Percentiles rank a stretch among this genome's conserved stretches.
Conservation (phyloP, 2,888 invertebrate species). For the Danaus chrysippus region DNA sequence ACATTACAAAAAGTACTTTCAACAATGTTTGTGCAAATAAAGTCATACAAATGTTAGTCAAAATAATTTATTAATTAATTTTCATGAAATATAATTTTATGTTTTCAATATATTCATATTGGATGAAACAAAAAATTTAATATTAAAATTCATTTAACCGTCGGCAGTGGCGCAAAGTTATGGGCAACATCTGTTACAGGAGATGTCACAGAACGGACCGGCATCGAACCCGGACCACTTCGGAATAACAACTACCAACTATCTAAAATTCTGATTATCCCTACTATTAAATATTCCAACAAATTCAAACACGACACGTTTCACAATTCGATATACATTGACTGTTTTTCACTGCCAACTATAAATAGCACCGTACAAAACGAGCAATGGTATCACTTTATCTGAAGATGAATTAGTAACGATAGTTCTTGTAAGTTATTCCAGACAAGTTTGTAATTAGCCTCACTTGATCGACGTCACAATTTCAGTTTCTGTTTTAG, state of each 20-base stretch:
- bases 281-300: constrained; percentile 4
- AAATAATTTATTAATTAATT: not conserved
- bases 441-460: constrained; percentile 5
- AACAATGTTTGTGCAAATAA: no score
- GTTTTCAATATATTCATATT: not conserved
- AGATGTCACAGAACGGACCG: constrained; percentile 18
- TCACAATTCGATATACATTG: not conserved
- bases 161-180: constrained; percentile 19
- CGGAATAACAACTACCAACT: constrained; percentile 32
- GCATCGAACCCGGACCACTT: constrained; percentile 25
- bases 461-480: constrained; percentile 5
- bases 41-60: not conserved
- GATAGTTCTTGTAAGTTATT: not conserved
- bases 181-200: constrained; percentile 26
- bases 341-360: not conserved
- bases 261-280: constrained; percentile 32
- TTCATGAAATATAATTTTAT: not conserved
- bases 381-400: not conserved
- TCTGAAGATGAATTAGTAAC: not conserved
- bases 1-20: no score
- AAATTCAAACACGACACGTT: not conserved
- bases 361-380: not conserved
- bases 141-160: constrained; percentile 20
- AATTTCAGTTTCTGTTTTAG: constrained; percentile 4
- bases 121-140: not conserved